These are phyloP conservation scores for Macrosiphum euphorbiae DNA, from an alignment of 2,888 invertebrate genomes.

Conservation along the genomic window DNA sequence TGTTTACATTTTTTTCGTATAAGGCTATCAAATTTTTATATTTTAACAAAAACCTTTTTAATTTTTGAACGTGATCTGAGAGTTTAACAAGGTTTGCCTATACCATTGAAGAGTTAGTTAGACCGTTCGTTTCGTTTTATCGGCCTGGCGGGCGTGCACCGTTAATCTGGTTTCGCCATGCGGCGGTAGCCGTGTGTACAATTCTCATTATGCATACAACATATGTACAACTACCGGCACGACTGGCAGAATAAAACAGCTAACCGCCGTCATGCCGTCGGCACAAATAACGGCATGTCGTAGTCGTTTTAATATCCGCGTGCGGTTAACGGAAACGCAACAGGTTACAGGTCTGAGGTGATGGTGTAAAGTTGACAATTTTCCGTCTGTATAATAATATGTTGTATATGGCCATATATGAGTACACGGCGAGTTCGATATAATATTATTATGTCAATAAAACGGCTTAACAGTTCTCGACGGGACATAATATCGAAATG, in stretches of 20 bases:
- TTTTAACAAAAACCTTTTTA: neutral
- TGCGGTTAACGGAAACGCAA: constrained; percentile 58
- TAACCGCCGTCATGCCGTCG: constrained; percentile 53
- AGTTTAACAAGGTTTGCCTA: neutral
- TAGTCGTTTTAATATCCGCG: constrained; percentile 56
- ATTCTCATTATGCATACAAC: constrained; percentile 54
- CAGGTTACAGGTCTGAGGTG: constrained; percentile 35
- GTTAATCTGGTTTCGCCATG: constrained; percentile 56
- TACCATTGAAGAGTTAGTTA: neutral
- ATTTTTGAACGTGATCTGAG: neutral
- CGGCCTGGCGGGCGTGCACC: constrained; percentile 35
- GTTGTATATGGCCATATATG: neutral
- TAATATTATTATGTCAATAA: neutral
- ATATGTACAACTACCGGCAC: constrained; percentile 46
- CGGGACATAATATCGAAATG: neutral
- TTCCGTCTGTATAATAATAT: constrained; percentile 23
- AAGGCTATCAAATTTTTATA: neutral
- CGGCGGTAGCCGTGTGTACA: neutral
- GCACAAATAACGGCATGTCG: constrained; percentile 60
- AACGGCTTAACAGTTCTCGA: neutral
- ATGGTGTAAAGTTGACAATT: constrained; percentile 21
- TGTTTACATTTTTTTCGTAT: no score
- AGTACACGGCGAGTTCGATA: neutral
- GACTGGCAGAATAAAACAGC: constrained; percentile 48
- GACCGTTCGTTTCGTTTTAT: constrained; percentile 21